Conservation (phyloP, 2,797 vertebrate genomes). For the Salmo trutta region DNA sequence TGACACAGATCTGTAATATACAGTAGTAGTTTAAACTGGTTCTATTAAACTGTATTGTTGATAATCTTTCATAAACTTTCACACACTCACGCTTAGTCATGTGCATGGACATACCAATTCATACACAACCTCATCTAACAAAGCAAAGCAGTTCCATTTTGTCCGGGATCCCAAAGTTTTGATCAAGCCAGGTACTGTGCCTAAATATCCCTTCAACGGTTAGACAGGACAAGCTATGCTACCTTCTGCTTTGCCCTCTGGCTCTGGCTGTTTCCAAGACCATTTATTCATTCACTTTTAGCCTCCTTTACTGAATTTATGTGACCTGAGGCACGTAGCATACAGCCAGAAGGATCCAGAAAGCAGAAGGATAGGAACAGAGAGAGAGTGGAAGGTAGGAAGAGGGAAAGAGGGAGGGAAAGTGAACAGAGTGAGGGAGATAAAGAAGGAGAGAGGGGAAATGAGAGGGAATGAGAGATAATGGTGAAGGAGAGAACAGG, state of each 20-base stretch:
- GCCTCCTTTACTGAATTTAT: not conserved
- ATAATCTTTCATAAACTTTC: not conserved
- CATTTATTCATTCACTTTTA: not conserved
- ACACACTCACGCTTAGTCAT: not conserved
- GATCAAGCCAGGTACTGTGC: not conserved
- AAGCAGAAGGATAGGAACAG: not conserved
- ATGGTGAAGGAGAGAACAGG: not conserved
- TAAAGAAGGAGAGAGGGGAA: conserved; percentile 10
- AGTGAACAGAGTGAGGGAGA: not conserved
- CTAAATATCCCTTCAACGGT: not conserved
- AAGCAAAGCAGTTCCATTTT: not conserved
- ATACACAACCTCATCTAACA: not conserved
- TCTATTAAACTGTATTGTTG: not conserved
- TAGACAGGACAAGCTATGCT: not conserved
- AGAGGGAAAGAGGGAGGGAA: not conserved
- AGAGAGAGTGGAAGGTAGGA: not conserved
- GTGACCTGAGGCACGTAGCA: not conserved
- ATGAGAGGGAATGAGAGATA: conserved; percentile 48
- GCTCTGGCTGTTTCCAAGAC: not conserved
- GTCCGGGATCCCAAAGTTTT: not conserved
- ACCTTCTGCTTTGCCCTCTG: not conserved
- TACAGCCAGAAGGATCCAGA: not conserved
- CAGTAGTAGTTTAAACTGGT: not conserved
- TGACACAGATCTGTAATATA: not conserved
- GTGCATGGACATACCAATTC: not conserved